phyloP scores from a whole-genome alignment of 1,140 invertebrate species.

The Brachionus paranguensis region DNA sequence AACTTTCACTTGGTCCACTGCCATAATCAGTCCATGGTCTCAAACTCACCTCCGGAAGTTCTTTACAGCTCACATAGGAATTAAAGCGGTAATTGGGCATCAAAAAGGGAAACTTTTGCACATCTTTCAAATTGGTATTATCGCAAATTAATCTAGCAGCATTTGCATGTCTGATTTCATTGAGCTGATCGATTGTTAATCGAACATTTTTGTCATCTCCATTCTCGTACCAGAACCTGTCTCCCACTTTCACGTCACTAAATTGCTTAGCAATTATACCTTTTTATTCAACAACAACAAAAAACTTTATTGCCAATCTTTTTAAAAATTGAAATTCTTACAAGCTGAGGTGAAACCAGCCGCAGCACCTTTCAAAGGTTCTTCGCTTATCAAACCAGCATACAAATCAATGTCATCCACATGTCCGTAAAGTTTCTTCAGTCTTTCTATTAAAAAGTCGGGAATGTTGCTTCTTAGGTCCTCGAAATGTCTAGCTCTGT shows the following conservation, averaged over 20 bases:
- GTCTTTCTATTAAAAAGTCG: not conserved
- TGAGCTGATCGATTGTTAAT: not conserved
- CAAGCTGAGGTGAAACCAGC: constrained; percentile 92
- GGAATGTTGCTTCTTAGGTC: constrained; percentile 59
- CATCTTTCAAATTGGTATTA: not conserved
- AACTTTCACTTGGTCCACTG: not conserved
- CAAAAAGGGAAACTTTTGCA: constrained; percentile 15
- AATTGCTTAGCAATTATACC: constrained; percentile 82
- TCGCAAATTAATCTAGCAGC: constrained; percentile 26
- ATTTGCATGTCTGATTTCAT: not conserved
- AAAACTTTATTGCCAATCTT: not conserved
- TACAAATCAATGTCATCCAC: constrained; percentile 43
- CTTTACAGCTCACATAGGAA: not conserved
- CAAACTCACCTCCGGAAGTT: not conserved
- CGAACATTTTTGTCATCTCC: not conserved
- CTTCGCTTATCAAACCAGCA: constrained; percentile 70
- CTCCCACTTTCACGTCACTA: constrained; percentile 75
- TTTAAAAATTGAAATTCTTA: constrained; percentile 4
- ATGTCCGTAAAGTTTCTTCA: constrained; percentile 19
- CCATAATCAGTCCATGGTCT: constrained; percentile 6
- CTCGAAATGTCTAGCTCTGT: not conserved
- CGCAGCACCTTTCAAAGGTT: constrained; percentile 71
- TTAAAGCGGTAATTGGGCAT: not conserved
- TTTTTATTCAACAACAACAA: not conserved
- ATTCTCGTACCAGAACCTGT: constrained; percentile 89